Percentiles rank a stretch among this genome's conserved stretches.
These are phyloP conservation scores for Sarcophaga rosellei DNA, from an alignment of 2,888 invertebrate genomes.

Conservation along the genomic window DNA sequence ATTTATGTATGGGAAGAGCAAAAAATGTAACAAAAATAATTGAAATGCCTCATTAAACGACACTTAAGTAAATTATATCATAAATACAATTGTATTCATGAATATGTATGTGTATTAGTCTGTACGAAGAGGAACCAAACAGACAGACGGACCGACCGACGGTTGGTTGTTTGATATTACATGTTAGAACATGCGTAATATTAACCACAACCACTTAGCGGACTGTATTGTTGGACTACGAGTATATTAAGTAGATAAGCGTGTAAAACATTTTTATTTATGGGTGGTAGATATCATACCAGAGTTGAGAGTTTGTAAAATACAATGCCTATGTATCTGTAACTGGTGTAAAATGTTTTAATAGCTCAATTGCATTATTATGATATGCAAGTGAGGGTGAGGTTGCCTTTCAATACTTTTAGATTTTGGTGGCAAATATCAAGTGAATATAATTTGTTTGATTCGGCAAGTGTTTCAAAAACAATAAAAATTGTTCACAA, in stretches of 20 bases:
- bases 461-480: conserved; percentile 72
- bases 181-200: conserved; percentile 45
- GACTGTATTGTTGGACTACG: conserved; percentile 32
- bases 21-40: conserved; percentile 11
- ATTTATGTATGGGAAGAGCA: conserved; percentile 18
- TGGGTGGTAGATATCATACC: conserved; percentile 21
- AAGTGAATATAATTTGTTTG: conserved; percentile 71
- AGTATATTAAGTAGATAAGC: conserved; percentile 61
- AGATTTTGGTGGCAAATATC: conserved; percentile 61
- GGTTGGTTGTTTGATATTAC: neutral
- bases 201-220: conserved; percentile 60
- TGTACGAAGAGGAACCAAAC: conserved; percentile 14
- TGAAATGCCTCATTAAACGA: conserved; percentile 65
- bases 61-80: conserved; percentile 67
- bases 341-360: conserved; percentile 57
- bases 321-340: conserved; percentile 10
- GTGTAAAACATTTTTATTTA: conserved; percentile 55
- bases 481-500: conserved; percentile 37
- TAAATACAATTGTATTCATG: neutral
- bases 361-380: conserved; percentile 63
- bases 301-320: conserved; percentile 12
- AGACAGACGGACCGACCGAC: conserved; percentile 11
- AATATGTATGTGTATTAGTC: conserved; percentile 32
- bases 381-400: conserved; percentile 52
- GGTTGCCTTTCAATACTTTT: conserved; percentile 42